These are phyloP conservation scores for Pseudachorutes palmiensis DNA, from an alignment of 1,140 invertebrate genomes.

Conservation along the genomic window DNA sequence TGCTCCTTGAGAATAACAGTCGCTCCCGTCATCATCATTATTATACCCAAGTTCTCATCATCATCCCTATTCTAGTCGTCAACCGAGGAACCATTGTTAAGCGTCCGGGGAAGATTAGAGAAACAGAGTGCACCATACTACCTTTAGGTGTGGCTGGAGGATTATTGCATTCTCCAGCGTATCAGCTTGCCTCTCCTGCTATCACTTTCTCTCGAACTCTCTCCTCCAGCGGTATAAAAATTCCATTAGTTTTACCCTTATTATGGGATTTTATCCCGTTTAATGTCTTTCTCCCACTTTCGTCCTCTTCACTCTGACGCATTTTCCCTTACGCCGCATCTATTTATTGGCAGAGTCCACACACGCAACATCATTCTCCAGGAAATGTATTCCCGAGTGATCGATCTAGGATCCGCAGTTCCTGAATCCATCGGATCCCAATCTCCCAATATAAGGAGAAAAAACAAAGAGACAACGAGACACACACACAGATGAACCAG, in stretches of 20 bases:
- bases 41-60: background rate
- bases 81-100: too few relatives aligned
- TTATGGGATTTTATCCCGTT: background rate
- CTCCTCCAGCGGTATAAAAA: background rate
- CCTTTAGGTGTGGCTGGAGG: background rate
- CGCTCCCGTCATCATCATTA: background rate
- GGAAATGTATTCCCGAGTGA: background rate
- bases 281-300: slow-evolving; percentile 1
- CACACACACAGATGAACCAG: too few relatives aligned
- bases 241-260: slow-evolving; percentile 8
- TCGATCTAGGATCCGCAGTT: background rate
- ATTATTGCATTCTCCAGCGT: background rate
- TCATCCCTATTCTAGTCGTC: background rate
- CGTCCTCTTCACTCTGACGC: background rate
- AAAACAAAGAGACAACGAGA: background rate
- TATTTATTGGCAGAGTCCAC: background rate
- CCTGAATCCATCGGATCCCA: background rate
- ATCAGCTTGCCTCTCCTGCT: background rate
- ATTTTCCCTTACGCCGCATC: background rate
- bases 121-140: background rate
- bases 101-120: too few relatives aligned
- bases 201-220: background rate
- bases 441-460: background rate
- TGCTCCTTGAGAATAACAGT: background rate
- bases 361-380: background rate